These are phyloP conservation scores for Papilio xuthus DNA, from an alignment of 1,140 invertebrate genomes.

Conservation along the genomic window DNA sequence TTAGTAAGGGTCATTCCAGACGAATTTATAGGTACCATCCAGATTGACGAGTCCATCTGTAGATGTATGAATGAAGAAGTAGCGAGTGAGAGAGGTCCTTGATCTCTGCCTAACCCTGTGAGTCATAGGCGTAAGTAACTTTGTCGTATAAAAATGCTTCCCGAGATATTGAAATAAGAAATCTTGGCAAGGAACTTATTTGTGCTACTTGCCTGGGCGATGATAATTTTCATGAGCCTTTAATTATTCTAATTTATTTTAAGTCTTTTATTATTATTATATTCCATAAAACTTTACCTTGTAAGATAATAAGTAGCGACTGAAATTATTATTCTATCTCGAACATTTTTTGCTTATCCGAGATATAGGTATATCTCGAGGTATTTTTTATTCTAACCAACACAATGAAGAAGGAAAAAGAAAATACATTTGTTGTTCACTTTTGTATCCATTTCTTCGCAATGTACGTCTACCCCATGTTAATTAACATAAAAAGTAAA, in stretches of 20 bases:
- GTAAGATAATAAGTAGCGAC: not conserved
- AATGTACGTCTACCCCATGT: slow-evolving; percentile 22
- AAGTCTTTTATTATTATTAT: not conserved
- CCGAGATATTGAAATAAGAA: not conserved
- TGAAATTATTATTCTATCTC: not conserved
- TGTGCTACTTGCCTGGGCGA: not conserved
- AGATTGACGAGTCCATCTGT: no score
- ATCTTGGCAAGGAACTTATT: not conserved
- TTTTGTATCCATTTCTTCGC: slow-evolving; percentile 28
- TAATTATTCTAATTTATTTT: not conserved
- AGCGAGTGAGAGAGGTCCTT: no score
- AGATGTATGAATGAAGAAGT: no score
- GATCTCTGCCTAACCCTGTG: no score
- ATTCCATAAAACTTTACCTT: not conserved
- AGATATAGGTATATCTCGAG: no score
- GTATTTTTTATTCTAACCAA: slow-evolving; percentile 2
- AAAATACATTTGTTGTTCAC: slow-evolving; percentile 7
- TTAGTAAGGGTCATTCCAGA: no score
- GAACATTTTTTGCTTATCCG: not conserved
- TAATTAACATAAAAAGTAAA: slow-evolving; percentile 39
- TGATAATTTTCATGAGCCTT: not conserved
- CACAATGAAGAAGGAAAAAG: not conserved
- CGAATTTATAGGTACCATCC: no score
- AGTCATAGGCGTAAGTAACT: no score
- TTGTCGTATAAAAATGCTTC: no score